Evolutionary conservation across 1,140 invertebrate species (phyloP), one percentile per base, ranked within the genome.

Genomic region (Pygmarrhopalites habei): DNA sequence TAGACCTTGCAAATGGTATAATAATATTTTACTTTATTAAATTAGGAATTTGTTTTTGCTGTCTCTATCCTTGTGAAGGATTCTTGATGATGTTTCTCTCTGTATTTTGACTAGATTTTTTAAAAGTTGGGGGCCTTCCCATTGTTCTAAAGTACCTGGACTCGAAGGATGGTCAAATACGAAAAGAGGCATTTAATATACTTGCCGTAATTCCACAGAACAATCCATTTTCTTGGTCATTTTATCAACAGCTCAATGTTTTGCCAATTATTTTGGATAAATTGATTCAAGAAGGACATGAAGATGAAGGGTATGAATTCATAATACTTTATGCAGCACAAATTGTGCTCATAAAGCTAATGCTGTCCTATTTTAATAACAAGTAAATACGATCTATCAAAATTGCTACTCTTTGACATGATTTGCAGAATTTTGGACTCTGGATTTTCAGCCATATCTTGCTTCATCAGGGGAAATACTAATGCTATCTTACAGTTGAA

Each of bases 401-500:
- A n/a, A n/a, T n/a, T n/a, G n/a, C n/a, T n/a, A n/a, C n/a, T n/a
- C n/a, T n/a, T n/a, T n/a, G n/a, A n/a, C n/a, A n/a, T n/a, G n/a
- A n/a, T n/a, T n/a, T n/a, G n/a, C n/a, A n/a, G n/a, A n/a, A n/a
- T n/a, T 35, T 35, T 56, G 3, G 53, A 56, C 19, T 19, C 53
- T 30, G 53, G 53, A 10, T 56, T 56, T 41, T 56, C 53, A 10
- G 53, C 53, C 39, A 23, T 56, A 15, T 56, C 53, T 7, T 56
- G 53, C 35, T 23, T 56, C 19, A 56, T 56, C 19, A 12, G 53
- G 23, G 53, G 53, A 10, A 56, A 56, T 23, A 4, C 29, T 4
- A 56, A 56, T 56, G 53, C 29, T n/a, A 56, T 56, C 21, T 39
- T 56, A 35, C 29, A 39, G 30, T 41, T 56, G 26, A 56, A 56